Conservation (phyloP, 2,113 vertebrate species). For the Apodemus sylvaticus region DNA sequence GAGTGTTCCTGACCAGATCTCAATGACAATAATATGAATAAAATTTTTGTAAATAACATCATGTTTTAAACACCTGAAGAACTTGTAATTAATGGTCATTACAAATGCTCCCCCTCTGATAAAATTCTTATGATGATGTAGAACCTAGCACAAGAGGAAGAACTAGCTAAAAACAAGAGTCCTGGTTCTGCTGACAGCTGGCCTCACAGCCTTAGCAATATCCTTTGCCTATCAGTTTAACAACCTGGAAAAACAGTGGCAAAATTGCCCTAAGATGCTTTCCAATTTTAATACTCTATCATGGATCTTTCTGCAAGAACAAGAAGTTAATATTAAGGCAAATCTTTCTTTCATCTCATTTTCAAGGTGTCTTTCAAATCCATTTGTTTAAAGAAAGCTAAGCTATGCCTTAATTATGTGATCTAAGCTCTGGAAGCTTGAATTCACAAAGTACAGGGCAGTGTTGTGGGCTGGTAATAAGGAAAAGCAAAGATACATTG, state of each 20-base stretch:
- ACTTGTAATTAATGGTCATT: not conserved
- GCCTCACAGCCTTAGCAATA: not conserved
- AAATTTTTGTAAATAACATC: not conserved
- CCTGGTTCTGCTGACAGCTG: not conserved
- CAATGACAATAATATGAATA: not conserved
- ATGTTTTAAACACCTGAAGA: not conserved
- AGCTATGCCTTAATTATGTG: conserved; percentile 36
- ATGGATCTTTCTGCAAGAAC: not conserved
- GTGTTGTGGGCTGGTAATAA: conserved; percentile 1
- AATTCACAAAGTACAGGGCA: conserved; percentile 27
- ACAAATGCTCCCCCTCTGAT: not conserved
- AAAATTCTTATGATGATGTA: not conserved
- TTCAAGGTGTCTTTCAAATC: conserved; percentile 30
- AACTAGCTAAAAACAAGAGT: not conserved
- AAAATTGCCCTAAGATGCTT: not conserved
- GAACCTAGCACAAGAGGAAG: not conserved
- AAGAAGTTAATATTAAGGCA: not conserved
- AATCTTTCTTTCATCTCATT: not conserved
- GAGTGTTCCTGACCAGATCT: not conserved
- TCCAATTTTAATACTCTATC: conserved; percentile 11
- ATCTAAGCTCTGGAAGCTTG: not conserved
- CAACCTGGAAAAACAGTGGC: not conserved
- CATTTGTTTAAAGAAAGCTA: conserved; percentile 53
- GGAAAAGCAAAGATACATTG: conserved; percentile 46
- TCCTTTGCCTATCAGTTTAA: not conserved